These are phyloP conservation scores for Listronotus bonariensis DNA, from an alignment of 1,140 invertebrate genomes.

Conservation along the genomic window DNA sequence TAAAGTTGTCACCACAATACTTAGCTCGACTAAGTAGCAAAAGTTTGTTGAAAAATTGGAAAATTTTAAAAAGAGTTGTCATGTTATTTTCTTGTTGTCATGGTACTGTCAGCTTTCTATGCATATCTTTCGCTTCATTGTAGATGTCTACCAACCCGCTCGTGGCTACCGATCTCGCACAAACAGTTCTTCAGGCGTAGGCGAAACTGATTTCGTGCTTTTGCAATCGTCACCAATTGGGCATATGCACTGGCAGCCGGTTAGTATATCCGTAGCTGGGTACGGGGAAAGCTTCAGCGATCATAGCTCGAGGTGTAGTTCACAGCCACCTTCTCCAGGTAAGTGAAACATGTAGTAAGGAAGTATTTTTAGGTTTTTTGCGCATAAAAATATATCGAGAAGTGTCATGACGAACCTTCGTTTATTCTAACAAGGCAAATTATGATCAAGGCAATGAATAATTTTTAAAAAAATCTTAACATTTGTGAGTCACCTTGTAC, in stretches of 20 bases:
- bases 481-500: no score
- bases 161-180: constrained; percentile 47
- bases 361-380: no score
- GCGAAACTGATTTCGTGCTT: constrained; percentile 62
- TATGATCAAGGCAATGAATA: no score
- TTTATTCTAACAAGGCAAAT: no score
- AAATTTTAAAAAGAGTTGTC: no score
- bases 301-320: constrained; percentile 54
- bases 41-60: no score
- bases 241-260: constrained; percentile 59
- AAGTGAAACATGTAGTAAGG: constrained; percentile 10
- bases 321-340: constrained; percentile 57
- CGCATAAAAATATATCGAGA: no score
- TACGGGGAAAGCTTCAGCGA: constrained; percentile 51
- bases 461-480: no score
- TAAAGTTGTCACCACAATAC: no score
- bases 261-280: constrained; percentile 50
- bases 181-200: constrained; percentile 50
- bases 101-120: constrained; percentile 1
- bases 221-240: constrained; percentile 61
- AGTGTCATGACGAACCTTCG: no score
- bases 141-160: constrained; percentile 8
- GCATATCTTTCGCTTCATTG: constrained; percentile 17
- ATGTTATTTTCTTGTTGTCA: background rate
- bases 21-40: no score